Evolutionary conservation across 1,140 invertebrate genomes (phyloP).

Genomic region (Hestina assimilis): DNA sequence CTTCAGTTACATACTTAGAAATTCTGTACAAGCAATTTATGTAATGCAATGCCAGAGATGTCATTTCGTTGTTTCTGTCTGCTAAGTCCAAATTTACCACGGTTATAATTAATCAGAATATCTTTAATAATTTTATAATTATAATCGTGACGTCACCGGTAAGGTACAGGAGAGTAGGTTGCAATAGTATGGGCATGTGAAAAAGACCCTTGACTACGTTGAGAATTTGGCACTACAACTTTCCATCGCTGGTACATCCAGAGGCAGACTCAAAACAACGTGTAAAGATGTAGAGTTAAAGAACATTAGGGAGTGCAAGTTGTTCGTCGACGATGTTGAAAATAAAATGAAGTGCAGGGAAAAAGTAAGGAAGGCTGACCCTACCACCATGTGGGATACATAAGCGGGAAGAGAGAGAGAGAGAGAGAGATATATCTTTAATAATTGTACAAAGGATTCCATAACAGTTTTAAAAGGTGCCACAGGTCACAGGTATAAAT

Average conservation of each 20-base stretch:
- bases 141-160: too few relatives aligned
- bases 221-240: neutral
- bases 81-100: neutral
- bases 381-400: neutral
- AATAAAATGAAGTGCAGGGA: neutral
- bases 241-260: neutral
- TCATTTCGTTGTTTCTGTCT: slow-evolving; percentile 9
- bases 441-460: too few relatives aligned
- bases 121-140: neutral
- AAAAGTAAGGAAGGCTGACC: slow-evolving; percentile 3
- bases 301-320: neutral
- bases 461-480: too few relatives aligned
- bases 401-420: too few relatives aligned
- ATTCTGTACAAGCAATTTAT: slow-evolving; percentile 17
- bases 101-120: slow-evolving; percentile 1
- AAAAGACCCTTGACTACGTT: too few relatives aligned
- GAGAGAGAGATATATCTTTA: too few relatives aligned
- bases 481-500: too few relatives aligned
- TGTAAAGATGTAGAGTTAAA: neutral
- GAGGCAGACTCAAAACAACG: slow-evolving; percentile 4
- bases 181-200: too few relatives aligned
- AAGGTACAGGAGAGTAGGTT: too few relatives aligned
- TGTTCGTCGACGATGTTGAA: neutral
- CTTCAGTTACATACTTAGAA: slow-evolving; percentile 5
- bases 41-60: slow-evolving; percentile 10